A percentile compares a stretch with the other conserved stretches of the same genome.
These are phyloP conservation scores for Myoxocephalus aenaeus DNA, from an alignment of 2,797 vertebrate species.

Conservation along the genomic window DNA sequence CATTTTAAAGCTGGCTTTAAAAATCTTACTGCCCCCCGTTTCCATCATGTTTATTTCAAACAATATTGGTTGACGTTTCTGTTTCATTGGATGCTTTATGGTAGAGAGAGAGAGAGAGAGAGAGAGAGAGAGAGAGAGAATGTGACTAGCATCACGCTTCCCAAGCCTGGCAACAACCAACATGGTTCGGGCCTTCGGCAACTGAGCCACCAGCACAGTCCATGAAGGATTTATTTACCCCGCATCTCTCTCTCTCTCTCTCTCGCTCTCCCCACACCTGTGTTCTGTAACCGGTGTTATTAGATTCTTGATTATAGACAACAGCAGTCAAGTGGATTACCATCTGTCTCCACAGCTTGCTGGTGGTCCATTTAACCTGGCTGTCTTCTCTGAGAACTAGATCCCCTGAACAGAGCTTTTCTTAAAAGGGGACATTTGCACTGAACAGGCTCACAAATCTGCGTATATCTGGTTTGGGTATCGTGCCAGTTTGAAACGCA, in stretches of 20 bases:
- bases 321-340: constrained; percentile 60
- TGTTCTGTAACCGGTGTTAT: constrained; percentile 61
- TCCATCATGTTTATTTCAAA: constrained; percentile 18
- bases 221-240: constrained; percentile 4
- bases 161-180: background rate
- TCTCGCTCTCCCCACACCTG: constrained; percentile 21
- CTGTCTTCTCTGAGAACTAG: constrained; percentile 38
- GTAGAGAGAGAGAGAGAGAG: constrained; percentile 14
- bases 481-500: background rate
- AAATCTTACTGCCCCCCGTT: background rate
- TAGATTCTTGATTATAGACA: constrained; percentile 58
- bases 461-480: background rate
- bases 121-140: constrained; percentile 3
- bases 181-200: background rate
- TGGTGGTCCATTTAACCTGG: constrained; percentile 61
- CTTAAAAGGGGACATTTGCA: constrained; percentile 48
- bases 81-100: constrained; percentile 14
- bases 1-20: background rate
- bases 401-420: constrained; percentile 33
- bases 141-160: background rate
- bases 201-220: constrained; percentile 9
- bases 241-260: constrained; percentile 12
- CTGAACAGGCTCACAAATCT: constrained; percentile 1
- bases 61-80: constrained; percentile 5
- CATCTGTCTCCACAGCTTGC: constrained; percentile 72